Percentiles rank a stretch among this genome's conserved stretches.
Evolutionary conservation across 53 echinoderm and acorn worm genomes (phyloP).

Genomic region (Antedon mediterranea): DNA sequence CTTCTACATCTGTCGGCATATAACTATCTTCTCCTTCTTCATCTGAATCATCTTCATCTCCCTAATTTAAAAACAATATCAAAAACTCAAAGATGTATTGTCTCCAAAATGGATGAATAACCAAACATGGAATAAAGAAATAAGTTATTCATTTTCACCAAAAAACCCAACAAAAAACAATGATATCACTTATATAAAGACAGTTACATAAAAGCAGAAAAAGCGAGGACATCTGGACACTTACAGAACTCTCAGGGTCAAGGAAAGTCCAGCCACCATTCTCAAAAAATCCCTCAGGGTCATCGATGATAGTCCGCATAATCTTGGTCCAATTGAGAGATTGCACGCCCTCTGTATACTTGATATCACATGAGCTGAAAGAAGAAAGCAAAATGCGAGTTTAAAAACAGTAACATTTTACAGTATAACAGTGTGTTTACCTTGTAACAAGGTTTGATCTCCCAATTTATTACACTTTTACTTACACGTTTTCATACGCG

Average conservation of each 20-base stretch:
- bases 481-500: too few relatives aligned
- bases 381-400: background rate
- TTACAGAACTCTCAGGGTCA: conserved; percentile 89
- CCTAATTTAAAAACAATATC: conserved; percentile 3
- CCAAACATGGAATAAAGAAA: too few relatives aligned
- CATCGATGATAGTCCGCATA: conserved; percentile 90
- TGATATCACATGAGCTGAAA: conserved; percentile 90
- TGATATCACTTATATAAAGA: too few relatives aligned
- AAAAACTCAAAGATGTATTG: too few relatives aligned
- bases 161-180: too few relatives aligned
- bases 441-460: too few relatives aligned
- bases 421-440: too few relatives aligned
- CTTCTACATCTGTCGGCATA: conserved; percentile 55
- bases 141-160: too few relatives aligned
- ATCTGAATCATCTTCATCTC: conserved; percentile 50
- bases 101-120: too few relatives aligned
- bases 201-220: too few relatives aligned
- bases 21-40: conserved; percentile 57
- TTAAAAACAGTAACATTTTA: too few relatives aligned
- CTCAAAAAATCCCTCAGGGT: conserved; percentile 90
- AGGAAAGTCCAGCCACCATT: conserved; percentile 93
- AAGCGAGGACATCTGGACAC: background rate
- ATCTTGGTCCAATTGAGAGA: conserved; percentile 99
- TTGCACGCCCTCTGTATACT: conserved; percentile 94
- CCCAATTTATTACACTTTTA: too few relatives aligned